phyloP scores from a whole-genome alignment of 2,113 vertebrate genomes.

The Telmatochromis sp. region DNA sequence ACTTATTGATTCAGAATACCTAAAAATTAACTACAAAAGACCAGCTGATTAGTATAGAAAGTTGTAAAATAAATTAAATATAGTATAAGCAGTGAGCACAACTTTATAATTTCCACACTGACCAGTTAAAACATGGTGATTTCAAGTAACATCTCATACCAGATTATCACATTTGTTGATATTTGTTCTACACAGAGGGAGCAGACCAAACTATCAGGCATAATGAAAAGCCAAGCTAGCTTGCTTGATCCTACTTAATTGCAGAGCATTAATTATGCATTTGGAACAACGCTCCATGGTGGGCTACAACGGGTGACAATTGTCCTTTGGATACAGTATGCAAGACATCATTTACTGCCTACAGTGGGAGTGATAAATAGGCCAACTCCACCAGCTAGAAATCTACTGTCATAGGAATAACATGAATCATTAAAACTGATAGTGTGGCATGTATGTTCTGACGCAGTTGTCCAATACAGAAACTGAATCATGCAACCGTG shows the following conservation, averaged over 20 bases:
- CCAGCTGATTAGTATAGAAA: neutral
- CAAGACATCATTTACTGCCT: slow-evolving; percentile 18
- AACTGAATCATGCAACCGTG: neutral
- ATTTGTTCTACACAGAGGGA: neutral
- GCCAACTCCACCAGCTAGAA: slow-evolving; percentile 15
- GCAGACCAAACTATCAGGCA: neutral
- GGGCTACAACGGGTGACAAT: neutral
- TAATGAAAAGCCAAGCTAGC: neutral
- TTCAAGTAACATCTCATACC: neutral
- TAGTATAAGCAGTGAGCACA: neutral
- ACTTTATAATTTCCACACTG: neutral
- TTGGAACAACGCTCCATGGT: neutral
- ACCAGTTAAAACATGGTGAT: neutral
- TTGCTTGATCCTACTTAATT: slow-evolving; percentile 17
- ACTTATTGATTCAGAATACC: neutral
- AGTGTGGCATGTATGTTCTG: neutral
- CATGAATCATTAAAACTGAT: slow-evolving; percentile 5
- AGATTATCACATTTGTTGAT: neutral
- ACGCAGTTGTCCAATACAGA: neutral
- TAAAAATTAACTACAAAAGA: neutral
- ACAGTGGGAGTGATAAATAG: slow-evolving; percentile 23
- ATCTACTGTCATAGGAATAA: neutral
- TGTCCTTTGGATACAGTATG: slow-evolving; percentile 15
- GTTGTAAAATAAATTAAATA: neutral
- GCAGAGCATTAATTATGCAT: slow-evolving; percentile 25